Conservation (phyloP, 2,888 invertebrate genomes). For the Phlogophora meticulosa region DNA sequence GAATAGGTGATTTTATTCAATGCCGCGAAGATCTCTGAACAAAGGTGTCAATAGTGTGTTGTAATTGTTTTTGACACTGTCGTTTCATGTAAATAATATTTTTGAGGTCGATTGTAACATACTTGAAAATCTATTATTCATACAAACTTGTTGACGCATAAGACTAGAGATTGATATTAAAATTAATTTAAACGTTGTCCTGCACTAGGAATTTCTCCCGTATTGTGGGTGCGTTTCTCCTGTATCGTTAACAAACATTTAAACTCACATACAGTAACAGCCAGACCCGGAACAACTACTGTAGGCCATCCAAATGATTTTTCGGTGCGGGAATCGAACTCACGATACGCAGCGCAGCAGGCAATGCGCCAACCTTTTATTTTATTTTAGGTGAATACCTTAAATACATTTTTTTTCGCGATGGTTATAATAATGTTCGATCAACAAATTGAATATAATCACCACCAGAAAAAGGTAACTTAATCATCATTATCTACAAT, state of each 20-base stretch:
- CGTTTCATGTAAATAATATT: background rate
- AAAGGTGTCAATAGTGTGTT: constrained; percentile 20
- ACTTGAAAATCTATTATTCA: constrained; percentile 2
- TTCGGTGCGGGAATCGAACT: too few species aligned
- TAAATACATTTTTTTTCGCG: too few species aligned
- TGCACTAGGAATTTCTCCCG: too few species aligned
- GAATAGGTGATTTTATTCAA: constrained; percentile 26
- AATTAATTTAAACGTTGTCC: too few species aligned
- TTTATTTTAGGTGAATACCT: too few species aligned
- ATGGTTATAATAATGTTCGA: too few species aligned
- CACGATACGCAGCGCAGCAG: too few species aligned
- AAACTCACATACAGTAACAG: too few species aligned
- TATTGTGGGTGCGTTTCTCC: too few species aligned
- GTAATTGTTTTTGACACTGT: constrained; percentile 25
- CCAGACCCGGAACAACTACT: too few species aligned
- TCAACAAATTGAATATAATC: constrained; percentile 5
- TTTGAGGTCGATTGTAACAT: constrained; percentile 18
- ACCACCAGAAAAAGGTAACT: background rate
- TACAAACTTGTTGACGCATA: background rate
- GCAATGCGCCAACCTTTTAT: too few species aligned
- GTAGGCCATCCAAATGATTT: background rate
- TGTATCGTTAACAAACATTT: too few species aligned
- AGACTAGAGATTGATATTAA: background rate
- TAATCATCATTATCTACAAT: background rate
- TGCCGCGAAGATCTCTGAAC: constrained; percentile 21